A percentile compares a stretch with the other conserved stretches of the same genome.
Evolutionary conservation across 2,797 vertebrate genomes (phyloP).

Genomic region (Scarus forsteni): DNA sequence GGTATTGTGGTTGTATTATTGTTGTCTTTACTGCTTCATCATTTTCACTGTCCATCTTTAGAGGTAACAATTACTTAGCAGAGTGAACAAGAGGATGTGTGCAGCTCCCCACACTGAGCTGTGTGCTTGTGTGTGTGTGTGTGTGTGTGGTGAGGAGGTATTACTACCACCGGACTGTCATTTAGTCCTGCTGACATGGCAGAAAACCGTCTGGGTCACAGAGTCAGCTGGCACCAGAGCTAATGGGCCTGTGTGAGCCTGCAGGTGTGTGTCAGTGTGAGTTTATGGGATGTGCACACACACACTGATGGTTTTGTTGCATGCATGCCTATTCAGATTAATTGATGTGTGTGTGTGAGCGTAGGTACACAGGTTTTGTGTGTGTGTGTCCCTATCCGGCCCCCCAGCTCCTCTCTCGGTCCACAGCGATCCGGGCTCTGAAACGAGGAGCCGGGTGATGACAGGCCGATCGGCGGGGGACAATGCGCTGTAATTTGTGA

Average conservation of each 20-base stretch:
- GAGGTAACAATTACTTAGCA: conserved; percentile 36
- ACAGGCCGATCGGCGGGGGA: conserved; percentile 85
- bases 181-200: conserved; percentile 81
- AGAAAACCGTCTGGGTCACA: conserved; percentile 88
- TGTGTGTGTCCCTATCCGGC: conserved; percentile 22
- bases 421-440: conserved; percentile 75
- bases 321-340: conserved; percentile 42
- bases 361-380: conserved; percentile 20
- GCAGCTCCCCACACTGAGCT: conserved; percentile 42
- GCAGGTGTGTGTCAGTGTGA: conserved; percentile 35
- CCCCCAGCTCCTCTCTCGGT: conserved; percentile 56
- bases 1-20: too few relatives aligned
- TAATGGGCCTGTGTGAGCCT: conserved; percentile 79
- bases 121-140: conserved; percentile 19
- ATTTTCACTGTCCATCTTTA: conserved; percentile 41
- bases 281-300: conserved; percentile 37
- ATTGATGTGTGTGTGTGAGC: conserved; percentile 27
- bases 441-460: conserved; percentile 84
- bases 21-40: background rate
- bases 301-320: conserved; percentile 42
- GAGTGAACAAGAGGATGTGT: conserved; percentile 45
- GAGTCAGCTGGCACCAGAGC: conserved; percentile 87
- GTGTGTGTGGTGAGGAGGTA: conserved; percentile 35
- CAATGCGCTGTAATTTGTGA: conserved; percentile 89
- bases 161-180: conserved; percentile 74